Conservation (phyloP, 2,888 invertebrate species). For the Brachypalpus laphriformis region DNA sequence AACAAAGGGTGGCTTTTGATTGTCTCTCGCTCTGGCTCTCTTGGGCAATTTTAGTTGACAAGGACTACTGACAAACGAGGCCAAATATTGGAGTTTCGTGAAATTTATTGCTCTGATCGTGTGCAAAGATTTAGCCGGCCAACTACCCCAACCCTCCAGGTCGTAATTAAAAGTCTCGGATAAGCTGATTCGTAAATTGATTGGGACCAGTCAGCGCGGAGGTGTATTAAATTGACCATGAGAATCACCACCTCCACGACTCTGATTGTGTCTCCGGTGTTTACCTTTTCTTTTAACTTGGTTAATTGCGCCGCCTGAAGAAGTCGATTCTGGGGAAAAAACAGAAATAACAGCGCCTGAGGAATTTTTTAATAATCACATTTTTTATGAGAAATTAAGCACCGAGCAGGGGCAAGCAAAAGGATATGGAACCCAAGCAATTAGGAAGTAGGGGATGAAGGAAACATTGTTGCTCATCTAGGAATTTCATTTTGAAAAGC, state of each 20-base stretch:
- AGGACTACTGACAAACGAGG: background rate
- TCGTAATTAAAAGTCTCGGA: slow-evolving; percentile 38
- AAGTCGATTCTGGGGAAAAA: background rate
- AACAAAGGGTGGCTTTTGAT: background rate
- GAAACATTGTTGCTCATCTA: background rate
- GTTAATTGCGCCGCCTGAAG: slow-evolving; percentile 14
- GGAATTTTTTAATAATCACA: slow-evolving; percentile 41
- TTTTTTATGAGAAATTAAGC: slow-evolving; percentile 24
- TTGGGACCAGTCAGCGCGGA: background rate
- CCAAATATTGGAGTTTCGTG: slow-evolving; percentile 15
- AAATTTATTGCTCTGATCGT: slow-evolving; percentile 27
- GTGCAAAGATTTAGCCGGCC: slow-evolving; percentile 6
- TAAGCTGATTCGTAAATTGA: slow-evolving; percentile 37
- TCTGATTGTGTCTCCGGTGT: slow-evolving; percentile 12
- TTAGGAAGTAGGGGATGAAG: background rate
- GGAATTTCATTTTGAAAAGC: slow-evolving; percentile 18
- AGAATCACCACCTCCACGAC: background rate
- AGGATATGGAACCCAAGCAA: slow-evolving; percentile 11
- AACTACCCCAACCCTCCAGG: background rate
- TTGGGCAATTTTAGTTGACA: background rate
- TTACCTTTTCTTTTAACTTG: slow-evolving; percentile 6
- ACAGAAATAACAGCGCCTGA: background rate
- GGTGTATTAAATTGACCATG: slow-evolving; percentile 34
- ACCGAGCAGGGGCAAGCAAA: background rate
- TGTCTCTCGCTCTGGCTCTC: background rate